Percentiles rank a stretch among this genome's conserved stretches.
phyloP scores from a whole-genome alignment of 2,888 invertebrate genomes.

The Drosophila meridiana region DNA sequence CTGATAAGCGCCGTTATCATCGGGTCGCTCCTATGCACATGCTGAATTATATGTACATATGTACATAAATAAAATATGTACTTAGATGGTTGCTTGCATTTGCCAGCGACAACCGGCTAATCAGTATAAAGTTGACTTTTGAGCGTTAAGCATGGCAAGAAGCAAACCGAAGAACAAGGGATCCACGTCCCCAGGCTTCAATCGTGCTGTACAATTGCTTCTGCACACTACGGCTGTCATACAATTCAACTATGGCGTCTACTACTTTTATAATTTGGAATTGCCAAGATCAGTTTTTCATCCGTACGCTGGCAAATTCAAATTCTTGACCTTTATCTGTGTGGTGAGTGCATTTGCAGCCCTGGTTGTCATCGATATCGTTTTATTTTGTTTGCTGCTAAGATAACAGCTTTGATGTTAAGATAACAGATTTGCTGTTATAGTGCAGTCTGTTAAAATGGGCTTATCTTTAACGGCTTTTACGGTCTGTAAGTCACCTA shows the following conservation, averaged over 20 bases:
- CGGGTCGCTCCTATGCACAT: slow-evolving; percentile 12
- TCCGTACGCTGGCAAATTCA: slow-evolving; percentile 91
- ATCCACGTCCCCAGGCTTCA: slow-evolving; percentile 71
- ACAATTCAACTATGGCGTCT: slow-evolving; percentile 89
- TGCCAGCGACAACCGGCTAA: slow-evolving; percentile 35
- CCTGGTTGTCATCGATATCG: slow-evolving; percentile 36
- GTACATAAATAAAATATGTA: slow-evolving; percentile 18
- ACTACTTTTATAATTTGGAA: slow-evolving; percentile 88
- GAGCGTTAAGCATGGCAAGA: slow-evolving; percentile 62
- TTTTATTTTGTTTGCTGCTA: background rate
- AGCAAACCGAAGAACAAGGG: slow-evolving; percentile 64
- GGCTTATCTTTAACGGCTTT: background rate
- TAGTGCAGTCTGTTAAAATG: background rate
- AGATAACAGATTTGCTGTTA: slow-evolving; percentile 4
- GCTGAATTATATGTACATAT: background rate
- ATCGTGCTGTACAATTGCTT: slow-evolving; percentile 71
- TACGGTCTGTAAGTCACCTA: background rate
- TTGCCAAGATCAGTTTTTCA: slow-evolving; percentile 85
- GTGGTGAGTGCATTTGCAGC: slow-evolving; percentile 87
- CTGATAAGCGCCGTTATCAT: slow-evolving; percentile 58
- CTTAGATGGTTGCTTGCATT: slow-evolving; percentile 15
- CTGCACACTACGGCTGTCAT: slow-evolving; percentile 87
- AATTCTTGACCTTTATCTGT: slow-evolving; percentile 93
- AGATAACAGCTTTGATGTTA: slow-evolving; percentile 4
- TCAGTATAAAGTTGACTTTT: slow-evolving; percentile 62